Conservation (phyloP, 1,140 invertebrate species). For the Diploscapter pachys region DNA sequence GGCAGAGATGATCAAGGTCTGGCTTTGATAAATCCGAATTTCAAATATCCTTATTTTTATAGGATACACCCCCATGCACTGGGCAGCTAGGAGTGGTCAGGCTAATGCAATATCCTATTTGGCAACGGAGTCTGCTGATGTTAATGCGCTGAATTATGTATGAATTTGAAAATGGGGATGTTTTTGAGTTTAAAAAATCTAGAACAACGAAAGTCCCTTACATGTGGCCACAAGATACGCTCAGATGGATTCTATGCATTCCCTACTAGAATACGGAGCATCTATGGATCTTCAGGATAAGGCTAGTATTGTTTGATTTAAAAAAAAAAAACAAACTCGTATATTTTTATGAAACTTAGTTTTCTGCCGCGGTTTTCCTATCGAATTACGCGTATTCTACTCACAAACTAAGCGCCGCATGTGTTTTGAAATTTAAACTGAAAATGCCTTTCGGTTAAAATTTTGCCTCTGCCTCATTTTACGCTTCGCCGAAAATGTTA, state of each 20-base stretch:
- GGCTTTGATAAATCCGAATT: no score
- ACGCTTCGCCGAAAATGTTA: no score
- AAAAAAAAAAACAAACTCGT: no score
- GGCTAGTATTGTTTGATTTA: neutral
- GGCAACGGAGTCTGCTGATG: conserved; percentile 63
- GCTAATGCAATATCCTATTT: conserved; percentile 63
- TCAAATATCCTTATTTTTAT: conserved; percentile 61
- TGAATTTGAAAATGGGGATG: neutral
- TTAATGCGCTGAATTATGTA: conserved; percentile 63
- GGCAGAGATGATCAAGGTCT: conserved; percentile 8
- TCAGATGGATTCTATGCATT: conserved; percentile 53
- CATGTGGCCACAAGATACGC: conserved; percentile 44
- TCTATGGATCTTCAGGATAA: conserved; percentile 17
- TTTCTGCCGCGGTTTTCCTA: no score
- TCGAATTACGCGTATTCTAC: no score
- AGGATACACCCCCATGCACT: conserved; percentile 67
- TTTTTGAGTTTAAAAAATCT: no score
- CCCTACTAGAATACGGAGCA: conserved; percentile 28
- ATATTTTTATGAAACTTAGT: no score
- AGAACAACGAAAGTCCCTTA: conserved; percentile 65
- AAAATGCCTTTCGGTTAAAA: no score
- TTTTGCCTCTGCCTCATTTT: no score
- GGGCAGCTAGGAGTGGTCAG: conserved; percentile 68
- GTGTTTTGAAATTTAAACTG: no score
- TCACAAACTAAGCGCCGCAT: no score